Evolutionary conservation across 2,888 invertebrate genomes (phyloP).

Genomic region (Steinernema hermaphroditum): DNA sequence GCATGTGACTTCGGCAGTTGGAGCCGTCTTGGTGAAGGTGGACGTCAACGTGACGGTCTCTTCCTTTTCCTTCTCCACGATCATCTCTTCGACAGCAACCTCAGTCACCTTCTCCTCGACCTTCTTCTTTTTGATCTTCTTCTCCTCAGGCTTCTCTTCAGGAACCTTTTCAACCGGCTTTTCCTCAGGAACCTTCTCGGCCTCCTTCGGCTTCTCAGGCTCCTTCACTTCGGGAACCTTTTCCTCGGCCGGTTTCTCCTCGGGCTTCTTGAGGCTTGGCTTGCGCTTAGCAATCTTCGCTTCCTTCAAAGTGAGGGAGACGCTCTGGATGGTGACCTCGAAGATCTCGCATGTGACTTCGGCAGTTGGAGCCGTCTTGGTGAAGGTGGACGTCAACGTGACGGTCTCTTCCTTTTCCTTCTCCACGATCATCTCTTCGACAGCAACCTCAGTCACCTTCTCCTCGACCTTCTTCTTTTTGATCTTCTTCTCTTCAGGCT

Average conservation of each 20-base stretch:
- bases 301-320: too few relatives aligned
- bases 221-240: constrained; percentile 33
- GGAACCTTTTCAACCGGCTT: background rate
- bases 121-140: too few relatives aligned
- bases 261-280: background rate
- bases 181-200: constrained; percentile 19
- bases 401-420: constrained; percentile 29
- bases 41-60: too few relatives aligned
- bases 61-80: too few relatives aligned
- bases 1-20: background rate
- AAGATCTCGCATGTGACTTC: constrained; percentile 33
- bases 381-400: background rate
- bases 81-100: too few relatives aligned
- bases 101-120: too few relatives aligned
- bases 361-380: background rate
- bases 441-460: constrained; percentile 6
- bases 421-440: constrained; percentile 14
- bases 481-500: background rate
- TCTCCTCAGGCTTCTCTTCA: constrained; percentile 38
- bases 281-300: constrained; percentile 25
- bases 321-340: background rate
- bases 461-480: constrained; percentile 15
- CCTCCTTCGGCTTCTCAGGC: background rate
- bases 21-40: background rate
- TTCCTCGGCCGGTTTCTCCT: too few relatives aligned